Conservation (phyloP, 2,888 invertebrate species). For the Callyntrura sp. region DNA sequence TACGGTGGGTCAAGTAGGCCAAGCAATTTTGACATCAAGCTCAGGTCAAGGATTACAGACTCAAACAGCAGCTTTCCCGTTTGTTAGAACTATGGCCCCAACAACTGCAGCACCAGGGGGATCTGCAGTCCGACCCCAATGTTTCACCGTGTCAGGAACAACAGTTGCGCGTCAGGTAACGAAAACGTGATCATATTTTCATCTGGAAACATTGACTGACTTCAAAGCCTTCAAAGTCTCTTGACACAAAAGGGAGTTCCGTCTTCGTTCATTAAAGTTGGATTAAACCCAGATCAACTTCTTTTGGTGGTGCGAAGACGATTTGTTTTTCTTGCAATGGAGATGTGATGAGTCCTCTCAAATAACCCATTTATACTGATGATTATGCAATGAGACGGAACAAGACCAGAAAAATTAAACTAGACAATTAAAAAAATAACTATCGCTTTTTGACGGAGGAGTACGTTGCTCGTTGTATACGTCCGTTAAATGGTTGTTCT, state of each 20-base stretch:
- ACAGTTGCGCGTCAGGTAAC: constrained; percentile 48
- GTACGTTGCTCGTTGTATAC: not conserved
- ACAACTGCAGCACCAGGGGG: not conserved
- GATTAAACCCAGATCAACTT: too few relatives aligned
- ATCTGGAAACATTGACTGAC: constrained; percentile 8
- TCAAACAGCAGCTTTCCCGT: not conserved
- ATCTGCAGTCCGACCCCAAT: not conserved
- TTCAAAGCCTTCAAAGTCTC: not conserved
- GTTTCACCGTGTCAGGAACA: not conserved
- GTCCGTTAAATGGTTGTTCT: not conserved
- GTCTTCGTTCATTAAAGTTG: not conserved
- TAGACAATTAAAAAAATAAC: not conserved
- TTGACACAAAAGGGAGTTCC: not conserved
- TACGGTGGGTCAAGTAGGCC: too few relatives aligned
- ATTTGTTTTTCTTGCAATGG: too few relatives aligned
- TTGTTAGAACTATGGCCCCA: constrained; percentile 22
- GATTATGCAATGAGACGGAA: not conserved
- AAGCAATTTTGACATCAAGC: constrained; percentile 20
- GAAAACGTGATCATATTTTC: constrained; percentile 36
- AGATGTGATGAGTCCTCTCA: too few relatives aligned
- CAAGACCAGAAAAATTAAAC: not conserved
- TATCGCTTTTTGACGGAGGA: not conserved
- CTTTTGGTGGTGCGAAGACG: too few relatives aligned
- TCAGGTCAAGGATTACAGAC: not conserved
- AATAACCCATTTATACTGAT: not conserved